These are phyloP conservation scores for Haliaeetus albicilla DNA, from an alignment of 2,797 vertebrate species.

Conservation along the genomic window DNA sequence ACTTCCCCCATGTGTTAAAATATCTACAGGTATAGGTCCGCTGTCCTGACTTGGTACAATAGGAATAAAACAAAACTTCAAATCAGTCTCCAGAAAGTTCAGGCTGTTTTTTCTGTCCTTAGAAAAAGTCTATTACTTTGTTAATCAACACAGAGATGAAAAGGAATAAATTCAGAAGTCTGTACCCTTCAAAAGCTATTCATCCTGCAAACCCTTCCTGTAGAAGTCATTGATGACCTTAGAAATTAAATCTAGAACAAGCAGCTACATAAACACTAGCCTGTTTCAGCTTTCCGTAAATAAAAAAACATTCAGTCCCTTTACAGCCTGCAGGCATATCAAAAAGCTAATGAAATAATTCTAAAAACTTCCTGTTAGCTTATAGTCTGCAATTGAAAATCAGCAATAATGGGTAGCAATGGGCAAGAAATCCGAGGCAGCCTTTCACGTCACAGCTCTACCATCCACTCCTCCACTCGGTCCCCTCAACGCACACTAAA, in stretches of 20 bases:
- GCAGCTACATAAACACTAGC: background rate
- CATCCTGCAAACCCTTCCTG: background rate
- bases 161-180: background rate
- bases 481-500: background rate
- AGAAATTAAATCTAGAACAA: background rate
- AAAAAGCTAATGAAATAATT: background rate
- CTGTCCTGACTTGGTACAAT: background rate
- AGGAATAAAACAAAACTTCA: background rate
- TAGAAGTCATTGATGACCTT: background rate
- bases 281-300: background rate
- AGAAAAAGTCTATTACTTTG: background rate
- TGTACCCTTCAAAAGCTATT: background rate
- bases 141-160: background rate
- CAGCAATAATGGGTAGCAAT: background rate
- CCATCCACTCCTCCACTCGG: background rate
- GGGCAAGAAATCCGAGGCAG: background rate
- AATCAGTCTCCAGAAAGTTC: background rate
- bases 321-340: background rate
- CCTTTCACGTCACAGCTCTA: background rate
- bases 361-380: background rate
- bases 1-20: background rate
- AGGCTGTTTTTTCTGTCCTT: background rate
- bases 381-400: constrained; percentile 21
- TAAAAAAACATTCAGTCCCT: background rate
- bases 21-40: background rate